These are phyloP conservation scores for Hafferia zeledoni DNA, from an alignment of 2,797 vertebrate species.

Conservation along the genomic window DNA sequence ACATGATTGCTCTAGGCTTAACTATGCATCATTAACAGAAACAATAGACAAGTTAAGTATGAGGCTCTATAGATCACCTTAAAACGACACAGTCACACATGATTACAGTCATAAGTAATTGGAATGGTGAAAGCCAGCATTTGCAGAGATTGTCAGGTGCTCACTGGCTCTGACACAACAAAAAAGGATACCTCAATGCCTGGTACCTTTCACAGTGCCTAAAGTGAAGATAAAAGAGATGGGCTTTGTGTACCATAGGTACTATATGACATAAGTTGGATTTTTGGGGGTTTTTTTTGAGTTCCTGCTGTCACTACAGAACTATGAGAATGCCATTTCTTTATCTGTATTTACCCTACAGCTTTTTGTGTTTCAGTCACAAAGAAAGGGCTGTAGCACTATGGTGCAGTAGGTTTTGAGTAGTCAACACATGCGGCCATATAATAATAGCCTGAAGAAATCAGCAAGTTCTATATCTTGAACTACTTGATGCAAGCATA, in stretches of 20 bases:
- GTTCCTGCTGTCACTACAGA: background rate
- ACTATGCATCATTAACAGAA: constrained; percentile 60
- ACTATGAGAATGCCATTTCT: background rate
- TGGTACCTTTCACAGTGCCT: background rate
- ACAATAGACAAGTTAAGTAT: constrained; percentile 29
- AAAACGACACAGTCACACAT: constrained; percentile 2
- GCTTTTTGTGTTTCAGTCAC: background rate
- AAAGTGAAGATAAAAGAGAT: background rate
- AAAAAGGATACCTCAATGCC: background rate
- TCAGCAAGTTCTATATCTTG: background rate
- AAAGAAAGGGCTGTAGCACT: background rate
- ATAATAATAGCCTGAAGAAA: background rate
- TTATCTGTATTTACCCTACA: background rate
- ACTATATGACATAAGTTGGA: background rate
- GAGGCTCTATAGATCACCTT: constrained; percentile 36
- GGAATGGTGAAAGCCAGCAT: background rate
- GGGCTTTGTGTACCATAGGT: background rate
- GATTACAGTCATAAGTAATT: constrained; percentile 15
- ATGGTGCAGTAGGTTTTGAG: background rate
- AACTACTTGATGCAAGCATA: background rate
- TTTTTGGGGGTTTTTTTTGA: background rate
- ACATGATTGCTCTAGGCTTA: constrained; percentile 56
- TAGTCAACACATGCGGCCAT: background rate
- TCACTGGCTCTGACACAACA: background rate
- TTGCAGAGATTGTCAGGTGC: background rate